phyloP scores from a whole-genome alignment of 1,140 invertebrate species.

The Euschistus heros region DNA sequence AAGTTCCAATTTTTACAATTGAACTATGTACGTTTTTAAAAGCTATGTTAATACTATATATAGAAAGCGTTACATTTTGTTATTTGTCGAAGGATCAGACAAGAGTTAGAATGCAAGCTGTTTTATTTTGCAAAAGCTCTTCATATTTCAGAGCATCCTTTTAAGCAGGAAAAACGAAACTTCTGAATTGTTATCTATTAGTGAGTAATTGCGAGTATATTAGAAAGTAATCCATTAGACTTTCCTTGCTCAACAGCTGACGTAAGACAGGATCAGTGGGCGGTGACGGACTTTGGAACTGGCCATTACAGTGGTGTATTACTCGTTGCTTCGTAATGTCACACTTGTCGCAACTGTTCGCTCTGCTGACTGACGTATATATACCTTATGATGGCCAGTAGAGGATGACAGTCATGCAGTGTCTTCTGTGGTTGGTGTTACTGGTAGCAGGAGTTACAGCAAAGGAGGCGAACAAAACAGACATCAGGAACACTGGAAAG shows the following conservation, averaged over 20 bases:
- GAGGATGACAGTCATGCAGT: slow-evolving; percentile 12
- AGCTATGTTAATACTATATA: too few species aligned
- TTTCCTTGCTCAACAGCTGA: slow-evolving; percentile 6
- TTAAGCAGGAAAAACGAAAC: too few species aligned
- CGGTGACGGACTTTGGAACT: neutral
- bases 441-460: slow-evolving; percentile 5
- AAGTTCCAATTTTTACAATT: too few species aligned
- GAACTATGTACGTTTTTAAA: too few species aligned
- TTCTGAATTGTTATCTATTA: too few species aligned
- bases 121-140: too few species aligned
- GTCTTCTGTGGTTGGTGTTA: neutral
- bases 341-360: slow-evolving; percentile 9
- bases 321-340: neutral
- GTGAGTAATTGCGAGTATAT: too few species aligned
- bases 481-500: slow-evolving; percentile 17
- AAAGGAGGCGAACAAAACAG: neutral
- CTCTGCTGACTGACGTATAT: slow-evolving; percentile 6
- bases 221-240: slow-evolving; percentile 12
- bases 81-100: too few species aligned
- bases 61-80: too few species aligned
- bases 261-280: slow-evolving; percentile 6
- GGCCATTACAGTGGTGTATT: slow-evolving; percentile 3
- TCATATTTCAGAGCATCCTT: too few species aligned
- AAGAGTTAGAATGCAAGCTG: too few species aligned
- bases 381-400: neutral